phyloP scores from a whole-genome alignment of 1,140 invertebrate species.

The Arctopsyche grandis region DNA sequence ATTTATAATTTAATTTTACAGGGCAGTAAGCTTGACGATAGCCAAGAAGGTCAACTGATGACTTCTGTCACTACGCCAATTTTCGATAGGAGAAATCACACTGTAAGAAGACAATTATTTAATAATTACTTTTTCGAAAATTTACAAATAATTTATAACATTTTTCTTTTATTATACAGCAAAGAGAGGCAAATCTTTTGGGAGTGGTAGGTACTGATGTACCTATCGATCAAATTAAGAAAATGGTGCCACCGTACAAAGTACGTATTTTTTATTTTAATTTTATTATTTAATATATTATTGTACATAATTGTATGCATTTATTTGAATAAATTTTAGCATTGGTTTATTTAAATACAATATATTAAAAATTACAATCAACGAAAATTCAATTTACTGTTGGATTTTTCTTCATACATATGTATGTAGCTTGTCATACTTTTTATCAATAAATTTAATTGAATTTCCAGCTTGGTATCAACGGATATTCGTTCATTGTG shows the following conservation, averaged over 20 bases:
- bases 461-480: slow-evolving; percentile 90
- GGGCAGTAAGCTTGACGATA: slow-evolving; percentile 74
- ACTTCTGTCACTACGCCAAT: slow-evolving; percentile 92
- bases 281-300: background rate
- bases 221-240: slow-evolving; percentile 90
- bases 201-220: slow-evolving; percentile 96
- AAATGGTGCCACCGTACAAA: slow-evolving; percentile 91
- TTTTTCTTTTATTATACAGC: slow-evolving; percentile 64
- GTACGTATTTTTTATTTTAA: slow-evolving; percentile 65
- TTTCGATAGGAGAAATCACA: slow-evolving; percentile 90
- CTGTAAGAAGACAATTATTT: slow-evolving; percentile 70
- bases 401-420: too few relatives aligned
- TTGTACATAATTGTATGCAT: background rate
- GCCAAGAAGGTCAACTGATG: slow-evolving; percentile 82
- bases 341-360: background rate
- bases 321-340: background rate
- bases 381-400: too few relatives aligned
- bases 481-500: slow-evolving; percentile 96
- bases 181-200: slow-evolving; percentile 85
- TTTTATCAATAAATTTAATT: slow-evolving; percentile 33
- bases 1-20: slow-evolving; percentile 57
- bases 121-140: background rate
- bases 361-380: too few relatives aligned
- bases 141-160: background rate
- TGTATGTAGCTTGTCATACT: slow-evolving; percentile 20